phyloP scores from a whole-genome alignment of 2,797 vertebrate species.

The Pampus argenteus region DNA sequence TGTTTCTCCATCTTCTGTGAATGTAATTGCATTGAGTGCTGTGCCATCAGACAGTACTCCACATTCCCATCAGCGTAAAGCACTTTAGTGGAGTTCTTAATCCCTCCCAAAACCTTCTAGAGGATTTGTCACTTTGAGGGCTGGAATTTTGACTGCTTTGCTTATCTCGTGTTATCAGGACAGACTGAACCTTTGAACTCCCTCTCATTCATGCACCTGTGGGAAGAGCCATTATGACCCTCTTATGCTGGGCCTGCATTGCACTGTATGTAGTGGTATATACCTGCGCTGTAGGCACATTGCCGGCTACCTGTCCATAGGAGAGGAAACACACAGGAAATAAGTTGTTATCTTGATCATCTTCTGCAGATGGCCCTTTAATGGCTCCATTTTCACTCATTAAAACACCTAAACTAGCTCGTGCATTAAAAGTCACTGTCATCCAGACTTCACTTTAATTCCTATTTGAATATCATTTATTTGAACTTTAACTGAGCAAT shows the following conservation, averaged over 20 bases:
- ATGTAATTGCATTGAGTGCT: conserved; percentile 65
- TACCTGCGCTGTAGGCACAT: background rate
- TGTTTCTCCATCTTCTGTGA: conserved; percentile 49
- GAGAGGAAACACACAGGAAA: conserved; percentile 11
- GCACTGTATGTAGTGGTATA: background rate
- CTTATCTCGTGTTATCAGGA: conserved; percentile 67
- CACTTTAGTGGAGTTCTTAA: conserved; percentile 61
- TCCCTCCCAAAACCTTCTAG: conserved; percentile 41
- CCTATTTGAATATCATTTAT: background rate
- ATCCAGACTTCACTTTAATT: background rate
- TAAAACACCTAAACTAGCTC: background rate
- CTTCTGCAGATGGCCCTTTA: background rate
- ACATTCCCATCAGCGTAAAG: conserved; percentile 53
- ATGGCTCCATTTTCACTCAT: background rate
- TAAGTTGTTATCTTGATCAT: conserved; percentile 4
- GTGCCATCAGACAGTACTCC: conserved; percentile 45
- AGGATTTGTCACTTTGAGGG: conserved; percentile 64
- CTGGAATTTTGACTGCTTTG: conserved; percentile 54
- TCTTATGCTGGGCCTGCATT: background rate
- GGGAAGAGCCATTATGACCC: conserved; percentile 14
- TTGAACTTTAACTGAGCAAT: conserved; percentile 2
- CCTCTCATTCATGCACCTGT: conserved; percentile 49
- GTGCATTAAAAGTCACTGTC: background rate
- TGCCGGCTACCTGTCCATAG: background rate
- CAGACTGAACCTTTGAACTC: conserved; percentile 55